Percentiles rank a stretch among this genome's conserved stretches.
phyloP scores from a whole-genome alignment of 2,888 invertebrate species.

The Tachina lurida region DNA sequence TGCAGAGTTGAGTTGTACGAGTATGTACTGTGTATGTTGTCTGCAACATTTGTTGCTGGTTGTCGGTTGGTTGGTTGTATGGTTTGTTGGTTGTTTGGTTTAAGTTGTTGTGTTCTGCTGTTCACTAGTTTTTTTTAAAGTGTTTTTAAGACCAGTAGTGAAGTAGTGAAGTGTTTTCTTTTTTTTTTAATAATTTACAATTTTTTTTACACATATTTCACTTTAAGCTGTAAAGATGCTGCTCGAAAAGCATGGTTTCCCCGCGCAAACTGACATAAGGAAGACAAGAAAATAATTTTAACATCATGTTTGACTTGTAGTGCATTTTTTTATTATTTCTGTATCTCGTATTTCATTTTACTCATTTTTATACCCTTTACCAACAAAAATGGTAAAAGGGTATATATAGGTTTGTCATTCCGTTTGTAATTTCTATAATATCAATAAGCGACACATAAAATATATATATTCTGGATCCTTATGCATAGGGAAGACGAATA shows the following conservation, averaged over 20 bases:
- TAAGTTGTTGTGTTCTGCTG: slow-evolving; percentile 31
- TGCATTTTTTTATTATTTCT: slow-evolving; percentile 6
- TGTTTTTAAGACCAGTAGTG: slow-evolving; percentile 68
- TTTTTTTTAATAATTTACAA: slow-evolving; percentile 22
- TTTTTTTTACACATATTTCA: slow-evolving; percentile 19
- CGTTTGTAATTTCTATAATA: too few relatives aligned
- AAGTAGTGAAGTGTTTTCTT: not conserved
- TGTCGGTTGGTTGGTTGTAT: not conserved
- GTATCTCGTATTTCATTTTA: not conserved
- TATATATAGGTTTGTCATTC: too few relatives aligned
- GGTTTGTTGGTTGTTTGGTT: slow-evolving; percentile 5
- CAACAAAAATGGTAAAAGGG: too few relatives aligned
- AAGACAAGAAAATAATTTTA: slow-evolving; percentile 50
- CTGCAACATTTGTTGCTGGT: slow-evolving; percentile 20
- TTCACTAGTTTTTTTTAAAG: slow-evolving; percentile 46
- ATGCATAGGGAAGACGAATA: too few relatives aligned
- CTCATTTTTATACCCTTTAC: too few relatives aligned
- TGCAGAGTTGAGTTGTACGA: not conserved
- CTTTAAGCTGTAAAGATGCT: slow-evolving; percentile 17
- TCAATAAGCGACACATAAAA: too few relatives aligned
- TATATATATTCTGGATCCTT: too few relatives aligned
- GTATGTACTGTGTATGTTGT: not conserved
- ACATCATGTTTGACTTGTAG: slow-evolving; percentile 50
- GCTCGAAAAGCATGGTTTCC: slow-evolving; percentile 9
- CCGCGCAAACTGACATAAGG: slow-evolving; percentile 26